Evolutionary conservation across 64 coral and sea anemone genomes (phyloP).

Genomic region (Montipora cactus): DNA sequence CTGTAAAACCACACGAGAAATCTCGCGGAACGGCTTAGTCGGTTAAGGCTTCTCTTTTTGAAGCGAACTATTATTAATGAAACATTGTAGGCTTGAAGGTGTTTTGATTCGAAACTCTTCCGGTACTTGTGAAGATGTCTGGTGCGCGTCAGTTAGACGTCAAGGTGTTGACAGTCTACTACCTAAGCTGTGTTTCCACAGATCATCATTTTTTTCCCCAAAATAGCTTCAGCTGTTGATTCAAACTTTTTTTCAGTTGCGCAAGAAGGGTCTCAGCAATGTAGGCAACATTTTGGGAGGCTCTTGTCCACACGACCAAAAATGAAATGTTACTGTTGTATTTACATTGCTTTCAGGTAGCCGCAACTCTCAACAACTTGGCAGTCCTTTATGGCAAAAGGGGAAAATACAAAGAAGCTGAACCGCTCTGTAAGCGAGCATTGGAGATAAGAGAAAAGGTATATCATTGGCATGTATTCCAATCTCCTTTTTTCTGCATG

Average conservation of each 20-base stretch:
- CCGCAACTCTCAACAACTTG: conserved; percentile 95
- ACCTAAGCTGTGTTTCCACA: too few species aligned
- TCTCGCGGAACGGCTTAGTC: too few species aligned
- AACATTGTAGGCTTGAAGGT: too few species aligned
- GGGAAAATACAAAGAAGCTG: conserved; percentile 98
- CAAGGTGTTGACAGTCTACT: too few species aligned
- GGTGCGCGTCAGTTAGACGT: too few species aligned
- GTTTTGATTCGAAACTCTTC: too few species aligned
- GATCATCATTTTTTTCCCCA: too few species aligned
- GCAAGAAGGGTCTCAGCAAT: neutral
- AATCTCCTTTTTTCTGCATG: neutral
- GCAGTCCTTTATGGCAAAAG: conserved; percentile 96
- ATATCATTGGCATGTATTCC: neutral
- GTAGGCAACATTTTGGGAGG: neutral
- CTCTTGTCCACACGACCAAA: neutral
- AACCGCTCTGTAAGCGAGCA: conserved; percentile 95
- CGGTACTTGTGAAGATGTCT: too few species aligned
- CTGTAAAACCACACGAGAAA: neutral
- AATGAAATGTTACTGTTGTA: neutral
- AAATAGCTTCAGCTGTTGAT: too few species aligned
- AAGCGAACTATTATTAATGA: too few species aligned
- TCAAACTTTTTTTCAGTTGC: too few species aligned
- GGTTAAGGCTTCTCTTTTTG: too few species aligned
- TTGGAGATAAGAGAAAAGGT: conserved; percentile 98
- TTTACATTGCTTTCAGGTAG: conserved; percentile 70